Evolutionary conservation across 2,797 vertebrate species (phyloP).

Genomic region (Tadarida brasiliensis): DNA sequence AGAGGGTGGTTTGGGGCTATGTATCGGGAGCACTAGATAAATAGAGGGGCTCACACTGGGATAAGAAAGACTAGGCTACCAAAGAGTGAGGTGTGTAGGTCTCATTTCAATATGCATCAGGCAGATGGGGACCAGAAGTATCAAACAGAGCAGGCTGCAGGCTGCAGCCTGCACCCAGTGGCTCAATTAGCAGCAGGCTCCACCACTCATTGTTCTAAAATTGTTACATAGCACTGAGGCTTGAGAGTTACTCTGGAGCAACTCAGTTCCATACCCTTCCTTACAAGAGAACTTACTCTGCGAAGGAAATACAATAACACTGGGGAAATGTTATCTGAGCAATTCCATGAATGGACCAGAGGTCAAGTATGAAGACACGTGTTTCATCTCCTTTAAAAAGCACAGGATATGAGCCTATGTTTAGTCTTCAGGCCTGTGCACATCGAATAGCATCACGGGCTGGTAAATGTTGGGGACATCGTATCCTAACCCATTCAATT

Average conservation of each 20-base stretch:
- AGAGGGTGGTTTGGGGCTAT: background rate
- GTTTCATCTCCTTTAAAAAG: background rate
- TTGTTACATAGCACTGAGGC: background rate
- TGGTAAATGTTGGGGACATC: background rate
- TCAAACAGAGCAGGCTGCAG: background rate
- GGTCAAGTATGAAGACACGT: background rate
- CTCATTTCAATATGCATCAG: background rate
- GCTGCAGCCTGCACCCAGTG: background rate
- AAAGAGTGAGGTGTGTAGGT: background rate
- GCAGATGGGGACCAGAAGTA: background rate
- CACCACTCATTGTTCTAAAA: background rate
- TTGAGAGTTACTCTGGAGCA: background rate
- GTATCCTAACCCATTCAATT: background rate
- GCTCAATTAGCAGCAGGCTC: background rate
- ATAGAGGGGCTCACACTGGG: background rate
- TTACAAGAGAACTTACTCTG: constrained; percentile 37
- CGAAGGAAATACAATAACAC: constrained; percentile 11
- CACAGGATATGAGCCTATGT: background rate
- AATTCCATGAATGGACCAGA: background rate
- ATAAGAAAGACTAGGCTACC: background rate
- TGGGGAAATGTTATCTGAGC: background rate
- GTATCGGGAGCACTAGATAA: background rate
- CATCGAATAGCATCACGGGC: background rate
- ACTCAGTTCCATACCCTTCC: background rate
- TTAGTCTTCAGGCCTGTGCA: background rate